Evolutionary conservation across 1,140 invertebrate species (phyloP), one percentile per base, ranked within the genome.

Genomic region (Hydropsyche tenuis): DNA sequence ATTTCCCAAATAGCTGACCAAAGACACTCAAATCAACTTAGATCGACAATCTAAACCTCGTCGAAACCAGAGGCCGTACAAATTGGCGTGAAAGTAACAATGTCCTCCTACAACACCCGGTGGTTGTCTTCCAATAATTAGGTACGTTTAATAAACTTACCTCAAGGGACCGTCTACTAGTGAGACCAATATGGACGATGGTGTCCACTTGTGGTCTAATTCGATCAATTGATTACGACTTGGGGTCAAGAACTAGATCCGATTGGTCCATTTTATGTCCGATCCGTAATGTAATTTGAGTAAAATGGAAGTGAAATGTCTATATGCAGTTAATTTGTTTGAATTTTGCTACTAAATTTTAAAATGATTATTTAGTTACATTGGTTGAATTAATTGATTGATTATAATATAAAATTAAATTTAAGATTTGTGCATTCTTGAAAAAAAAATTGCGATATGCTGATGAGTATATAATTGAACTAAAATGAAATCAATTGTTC

Each of bases 101-200:
- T 9, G 30, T 37, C 30, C 30, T 9, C 30, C 30, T n/a, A n/a
- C 30, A 37, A 37, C 30, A 22, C 22, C 56, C 56, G 25, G 22
- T 14, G 9, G 56, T 14, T 60, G 22, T 60, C 56, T 25, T 23
- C 56, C 18, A 22, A 60, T 60, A 60, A 60, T 60, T 60, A 60
- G 56, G 56, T 60, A 3, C 56, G n/a, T 60, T 60, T 60, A 60
- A 60, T 60, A 60, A 60, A 60, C 56, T 60, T 25, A 60, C 22
- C 45, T 23, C 23, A 14, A 25, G 56, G 56, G 56, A 60, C 25
- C 25, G 11, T 9, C 18, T 12, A 18, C 22, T 7, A 25, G 3
- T 4, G 30, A 25, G 11, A 14, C 56, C 18, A 60, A 60, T 25
- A 60, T 1, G 45, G 5, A 60, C 30, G 9, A 4, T 9, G 30